phyloP scores from a whole-genome alignment of 2,888 invertebrate genomes.

The Geotrupes spiniger region DNA sequence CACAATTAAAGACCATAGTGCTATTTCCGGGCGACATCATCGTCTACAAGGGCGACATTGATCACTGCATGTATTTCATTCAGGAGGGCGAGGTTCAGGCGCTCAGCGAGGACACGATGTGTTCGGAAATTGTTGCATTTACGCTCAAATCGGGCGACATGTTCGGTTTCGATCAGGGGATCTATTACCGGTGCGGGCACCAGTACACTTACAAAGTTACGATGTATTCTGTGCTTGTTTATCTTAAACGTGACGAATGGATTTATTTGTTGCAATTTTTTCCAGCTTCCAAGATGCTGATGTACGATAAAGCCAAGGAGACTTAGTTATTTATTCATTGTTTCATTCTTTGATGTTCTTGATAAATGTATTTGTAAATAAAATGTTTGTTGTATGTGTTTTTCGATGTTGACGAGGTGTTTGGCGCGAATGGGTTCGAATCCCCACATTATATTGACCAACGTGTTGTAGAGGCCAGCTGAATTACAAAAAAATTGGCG shows the following conservation, averaged over 20 bases:
- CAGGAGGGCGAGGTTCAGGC: constrained; percentile 31
- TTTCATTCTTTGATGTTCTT: too few species aligned
- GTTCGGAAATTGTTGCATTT: constrained; percentile 23
- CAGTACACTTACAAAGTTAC: constrained; percentile 31
- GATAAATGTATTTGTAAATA: too few species aligned
- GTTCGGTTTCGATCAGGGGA: constrained; percentile 31
- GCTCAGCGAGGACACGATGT: constrained; percentile 29
- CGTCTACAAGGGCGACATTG: constrained; percentile 30
- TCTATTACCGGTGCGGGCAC: constrained; percentile 27
- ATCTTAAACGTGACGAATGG: constrained; percentile 14
- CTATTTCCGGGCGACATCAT: constrained; percentile 34
- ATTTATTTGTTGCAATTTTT: constrained; percentile 19
- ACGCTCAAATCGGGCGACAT: constrained; percentile 22
- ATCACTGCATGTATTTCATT: constrained; percentile 36
- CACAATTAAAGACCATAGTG: constrained; percentile 25
- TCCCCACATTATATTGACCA: too few species aligned
- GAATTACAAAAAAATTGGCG: too few species aligned
- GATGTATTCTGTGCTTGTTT: constrained; percentile 17
- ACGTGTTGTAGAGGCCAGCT: too few species aligned
- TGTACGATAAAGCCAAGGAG: too few species aligned
- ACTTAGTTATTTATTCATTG: too few species aligned
- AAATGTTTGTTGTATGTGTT: too few species aligned
- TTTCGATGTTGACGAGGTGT: too few species aligned
- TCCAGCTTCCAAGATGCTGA: constrained; percentile 16
- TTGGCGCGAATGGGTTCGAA: too few species aligned